phyloP scores from a whole-genome alignment of 2,113 vertebrate species.

The Brachyhypopomus gauderio region DNA sequence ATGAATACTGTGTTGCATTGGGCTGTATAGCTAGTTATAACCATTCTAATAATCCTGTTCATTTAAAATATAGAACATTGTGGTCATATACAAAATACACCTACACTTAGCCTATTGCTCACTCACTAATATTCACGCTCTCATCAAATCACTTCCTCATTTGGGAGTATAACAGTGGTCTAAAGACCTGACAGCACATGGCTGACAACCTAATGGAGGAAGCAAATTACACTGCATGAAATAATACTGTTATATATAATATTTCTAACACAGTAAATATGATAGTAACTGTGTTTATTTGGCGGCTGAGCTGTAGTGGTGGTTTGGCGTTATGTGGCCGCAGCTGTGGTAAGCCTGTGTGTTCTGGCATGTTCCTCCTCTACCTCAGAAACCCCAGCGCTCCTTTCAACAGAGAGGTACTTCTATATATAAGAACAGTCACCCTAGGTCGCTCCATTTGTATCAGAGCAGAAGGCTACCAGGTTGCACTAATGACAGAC shows the following conservation, averaged over 20 bases:
- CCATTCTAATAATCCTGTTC: conserved; percentile 23
- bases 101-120: neutral
- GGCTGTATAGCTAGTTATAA: conserved; percentile 19
- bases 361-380: conserved; percentile 28
- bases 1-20: conserved; percentile 12
- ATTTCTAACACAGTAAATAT: conserved; percentile 17
- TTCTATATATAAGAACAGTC: conserved; percentile 7
- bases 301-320: neutral
- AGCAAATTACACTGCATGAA: conserved; percentile 53
- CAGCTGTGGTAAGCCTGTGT: conserved; percentile 18
- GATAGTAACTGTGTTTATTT: conserved; percentile 25
- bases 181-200: conserved; percentile 3
- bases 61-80: conserved; percentile 1
- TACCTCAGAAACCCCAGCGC: too few relatives aligned
- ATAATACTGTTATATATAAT: conserved; percentile 5
- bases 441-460: conserved; percentile 41
- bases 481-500: conserved; percentile 28
- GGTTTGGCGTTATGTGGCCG: neutral
- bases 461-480: conserved; percentile 41
- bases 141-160: conserved; percentile 12
- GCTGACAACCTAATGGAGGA: conserved; percentile 27
- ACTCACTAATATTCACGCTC: neutral
- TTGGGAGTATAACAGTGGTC: neutral
- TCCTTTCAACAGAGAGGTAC: conserved; percentile 24
- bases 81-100: conserved; percentile 8